These are phyloP conservation scores for Falcunculus frontatus DNA, from an alignment of 2,113 vertebrate genomes.

Conservation along the genomic window DNA sequence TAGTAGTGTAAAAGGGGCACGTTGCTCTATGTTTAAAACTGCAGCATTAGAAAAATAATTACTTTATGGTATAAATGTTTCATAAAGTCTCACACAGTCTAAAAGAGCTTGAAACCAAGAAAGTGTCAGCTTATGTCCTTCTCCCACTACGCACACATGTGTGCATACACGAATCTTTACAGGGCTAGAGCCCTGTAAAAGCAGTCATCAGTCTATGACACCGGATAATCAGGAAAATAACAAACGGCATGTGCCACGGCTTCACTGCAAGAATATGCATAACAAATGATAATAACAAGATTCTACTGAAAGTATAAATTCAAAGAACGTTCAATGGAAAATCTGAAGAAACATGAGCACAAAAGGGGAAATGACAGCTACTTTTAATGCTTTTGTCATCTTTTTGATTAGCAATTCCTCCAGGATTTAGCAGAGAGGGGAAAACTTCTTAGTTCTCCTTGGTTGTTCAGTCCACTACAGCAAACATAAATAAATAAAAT, in stretches of 20 bases:
- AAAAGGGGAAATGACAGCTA: background rate
- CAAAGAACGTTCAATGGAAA: background rate
- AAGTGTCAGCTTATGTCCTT: background rate
- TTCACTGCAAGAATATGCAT: background rate
- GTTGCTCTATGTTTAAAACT: background rate
- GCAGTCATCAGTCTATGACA: background rate
- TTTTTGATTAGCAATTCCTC: background rate
- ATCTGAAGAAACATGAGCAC: background rate
- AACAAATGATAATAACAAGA: background rate
- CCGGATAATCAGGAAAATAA: background rate
- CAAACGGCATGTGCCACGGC: background rate
- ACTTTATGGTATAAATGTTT: background rate
- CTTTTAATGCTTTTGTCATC: background rate
- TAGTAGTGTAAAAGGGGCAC: background rate
- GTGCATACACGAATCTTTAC: background rate
- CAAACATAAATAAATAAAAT: background rate
- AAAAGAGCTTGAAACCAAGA: background rate
- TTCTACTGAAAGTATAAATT: background rate
- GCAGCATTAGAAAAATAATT: background rate
- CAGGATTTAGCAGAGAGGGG: background rate
- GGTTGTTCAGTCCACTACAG: background rate
- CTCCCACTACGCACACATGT: background rate
- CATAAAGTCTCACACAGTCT: background rate
- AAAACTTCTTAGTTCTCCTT: background rate
- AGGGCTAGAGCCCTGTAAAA: background rate